Evolutionary conservation across 2,113 vertebrate species (phyloP), one percentile per base, ranked within the genome.

Genomic region (Cephalopholis sonnerati): DNA sequence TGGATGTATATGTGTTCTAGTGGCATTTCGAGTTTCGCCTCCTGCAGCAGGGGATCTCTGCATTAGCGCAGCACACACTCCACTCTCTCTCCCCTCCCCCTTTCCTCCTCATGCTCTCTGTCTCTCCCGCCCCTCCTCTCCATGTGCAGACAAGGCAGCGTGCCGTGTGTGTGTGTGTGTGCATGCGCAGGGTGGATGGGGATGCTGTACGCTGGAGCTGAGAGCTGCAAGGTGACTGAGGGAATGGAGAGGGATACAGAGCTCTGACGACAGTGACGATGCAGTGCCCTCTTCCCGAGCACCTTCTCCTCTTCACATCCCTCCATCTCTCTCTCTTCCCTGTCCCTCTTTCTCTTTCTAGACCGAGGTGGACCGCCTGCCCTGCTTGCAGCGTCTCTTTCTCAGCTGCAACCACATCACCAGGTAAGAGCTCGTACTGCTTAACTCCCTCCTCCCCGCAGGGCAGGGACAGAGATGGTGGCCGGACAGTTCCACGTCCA

Each of bases 321-420:
- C 81, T 84, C 85, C 87, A 79, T 88, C 68, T 79, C 77, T 92
- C 68, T 84, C 76, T 87, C 70, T 81, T 80, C 71, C 82, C 96
- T 90, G 92, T 91, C 71, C 91, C 48, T 41, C 68, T 75, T 92
- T 91, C n/a, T 92, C 6, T 93, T 68, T 95, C 70, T 73, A 99
- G 98, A 98, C 96, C 93, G 97, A 98, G 97, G 96, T 98, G 96
- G 97, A 98, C 94, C 93, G 90, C 91, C 95, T 99, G 94, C 97
- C 98, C 95, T 85, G 94, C 94, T 96, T 99, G 93, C 97, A 98
- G 83, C 97, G 95, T 79, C 96, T 99, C 87, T 98, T 98, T 93
- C 98, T 99, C 96, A 98, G 98, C 96, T 97, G 96, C 95, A 99
- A 99, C 95, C 97, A 95, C 94, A 98, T 99, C 92, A 96, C 95